A percentile compares a stretch with the other conserved stretches of the same genome.
Evolutionary conservation across 2,888 invertebrate species (phyloP).

Genomic region (Drosophila colorata): DNA sequence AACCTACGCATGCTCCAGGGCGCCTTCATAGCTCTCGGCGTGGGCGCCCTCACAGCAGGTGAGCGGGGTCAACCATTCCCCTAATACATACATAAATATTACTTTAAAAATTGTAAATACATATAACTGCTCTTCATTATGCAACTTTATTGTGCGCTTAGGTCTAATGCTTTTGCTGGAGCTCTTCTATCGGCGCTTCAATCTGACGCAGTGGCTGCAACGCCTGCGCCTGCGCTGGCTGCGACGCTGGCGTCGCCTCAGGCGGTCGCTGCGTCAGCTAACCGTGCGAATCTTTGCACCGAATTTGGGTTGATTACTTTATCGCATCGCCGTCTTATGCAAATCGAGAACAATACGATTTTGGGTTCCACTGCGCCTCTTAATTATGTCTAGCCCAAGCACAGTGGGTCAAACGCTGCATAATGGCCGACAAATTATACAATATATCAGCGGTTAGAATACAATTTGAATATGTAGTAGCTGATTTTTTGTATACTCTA

Average conservation of each 20-base stretch:
- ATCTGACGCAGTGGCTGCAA: conserved; percentile 47
- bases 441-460: not conserved
- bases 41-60: conserved; percentile 88
- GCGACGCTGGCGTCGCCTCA: conserved; percentile 55
- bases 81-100: no score
- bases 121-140: not conserved
- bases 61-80: conserved; percentile 7
- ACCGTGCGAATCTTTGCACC: conserved; percentile 64
- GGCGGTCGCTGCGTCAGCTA: conserved; percentile 47
- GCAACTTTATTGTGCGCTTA: conserved; percentile 8
- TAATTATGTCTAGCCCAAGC: conserved; percentile 9
- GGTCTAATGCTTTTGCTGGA: conserved; percentile 73
- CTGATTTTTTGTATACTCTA: no score
- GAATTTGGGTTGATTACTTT: conserved; percentile 59
- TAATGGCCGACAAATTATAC: not conserved
- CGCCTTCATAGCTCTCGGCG: conserved; percentile 89
- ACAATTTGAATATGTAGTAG: not conserved
- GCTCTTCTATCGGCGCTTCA: conserved; percentile 63
- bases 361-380: conserved; percentile 18
- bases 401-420: conserved; percentile 26
- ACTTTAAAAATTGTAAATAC: no score
- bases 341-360: conserved; percentile 38
- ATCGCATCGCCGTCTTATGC: conserved; percentile 45
- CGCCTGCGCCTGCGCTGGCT: conserved; percentile 50
- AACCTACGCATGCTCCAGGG: conserved; percentile 90